Percentiles rank a stretch among this genome's conserved stretches.
phyloP scores from a whole-genome alignment of 2,888 invertebrate genomes.

The Aleiodes testaceus region DNA sequence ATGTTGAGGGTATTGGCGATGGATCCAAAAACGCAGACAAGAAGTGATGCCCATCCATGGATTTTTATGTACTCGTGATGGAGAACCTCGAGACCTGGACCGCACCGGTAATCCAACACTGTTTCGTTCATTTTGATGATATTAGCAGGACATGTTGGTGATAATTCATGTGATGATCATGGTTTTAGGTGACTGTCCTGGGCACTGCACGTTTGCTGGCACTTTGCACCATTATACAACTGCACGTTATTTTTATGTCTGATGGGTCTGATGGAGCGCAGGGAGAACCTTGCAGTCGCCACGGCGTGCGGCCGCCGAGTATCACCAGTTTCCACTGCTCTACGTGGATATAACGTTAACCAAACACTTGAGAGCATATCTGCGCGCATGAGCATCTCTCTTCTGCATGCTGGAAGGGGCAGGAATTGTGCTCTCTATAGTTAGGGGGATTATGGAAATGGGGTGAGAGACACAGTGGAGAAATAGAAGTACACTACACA shows the following conservation, averaged over 20 bases:
- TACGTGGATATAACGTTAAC: constrained; percentile 15
- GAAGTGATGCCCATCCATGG: constrained; percentile 89
- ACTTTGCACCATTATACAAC: no score
- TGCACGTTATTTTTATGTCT: no score
- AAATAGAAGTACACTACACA: no score
- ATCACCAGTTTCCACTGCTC: constrained; percentile 48
- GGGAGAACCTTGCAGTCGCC: constrained; percentile 38
- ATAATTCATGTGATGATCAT: no score
- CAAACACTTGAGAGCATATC: constrained; percentile 6
- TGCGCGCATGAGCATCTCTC: constrained; percentile 35
- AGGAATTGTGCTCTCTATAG: background rate
- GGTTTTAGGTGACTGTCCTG: no score
- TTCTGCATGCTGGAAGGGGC: background rate
- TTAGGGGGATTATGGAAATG: background rate
- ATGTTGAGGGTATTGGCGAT: constrained; percentile 94
- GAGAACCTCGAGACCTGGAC: constrained; percentile 77
- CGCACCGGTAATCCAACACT: constrained; percentile 71
- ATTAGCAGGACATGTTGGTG: background rate
- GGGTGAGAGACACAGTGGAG: no score
- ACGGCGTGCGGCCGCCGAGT: constrained; percentile 61
- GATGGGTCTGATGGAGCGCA: background rate
- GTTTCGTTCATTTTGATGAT: background rate
- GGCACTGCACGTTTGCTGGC: no score
- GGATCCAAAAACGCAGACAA: constrained; percentile 92
- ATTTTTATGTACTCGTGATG: constrained; percentile 80